A percentile compares a stretch with the other conserved stretches of the same genome.
Conservation (phyloP, 1,140 invertebrate species). For the Dreissena rostriformis region DNA sequence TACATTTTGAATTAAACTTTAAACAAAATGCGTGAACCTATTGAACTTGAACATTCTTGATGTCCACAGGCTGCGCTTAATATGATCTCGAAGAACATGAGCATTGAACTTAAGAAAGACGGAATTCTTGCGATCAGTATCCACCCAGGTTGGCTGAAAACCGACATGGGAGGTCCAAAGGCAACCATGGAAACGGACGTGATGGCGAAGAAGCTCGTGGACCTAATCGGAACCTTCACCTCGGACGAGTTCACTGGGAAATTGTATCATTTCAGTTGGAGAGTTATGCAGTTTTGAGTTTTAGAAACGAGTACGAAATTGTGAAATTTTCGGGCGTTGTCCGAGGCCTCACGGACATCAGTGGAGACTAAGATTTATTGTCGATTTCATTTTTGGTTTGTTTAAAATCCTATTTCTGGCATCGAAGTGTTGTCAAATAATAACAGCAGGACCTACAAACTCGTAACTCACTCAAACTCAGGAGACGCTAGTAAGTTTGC, state of each 20-base stretch:
- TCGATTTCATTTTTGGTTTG: no score
- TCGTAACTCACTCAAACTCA: no score
- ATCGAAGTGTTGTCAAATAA: no score
- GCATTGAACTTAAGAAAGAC: constrained; percentile 89
- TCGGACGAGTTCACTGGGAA: constrained; percentile 28
- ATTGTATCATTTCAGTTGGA: constrained; percentile 37
- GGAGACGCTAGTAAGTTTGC: no score
- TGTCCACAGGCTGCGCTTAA: constrained; percentile 90
- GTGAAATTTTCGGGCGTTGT: no score
- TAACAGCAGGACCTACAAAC: no score
- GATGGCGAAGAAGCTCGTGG: constrained; percentile 1
- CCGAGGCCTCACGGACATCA: no score
- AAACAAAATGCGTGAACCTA: constrained; percentile 9
- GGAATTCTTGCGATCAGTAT: constrained; percentile 89
- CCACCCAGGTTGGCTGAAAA: constrained; percentile 96
- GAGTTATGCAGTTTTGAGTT: constrained; percentile 30
- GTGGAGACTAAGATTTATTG: no score
- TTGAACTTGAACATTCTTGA: constrained; percentile 39
- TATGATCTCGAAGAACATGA: constrained; percentile 92
- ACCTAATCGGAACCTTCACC: constrained; percentile 3
- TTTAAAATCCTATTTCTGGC: no score
- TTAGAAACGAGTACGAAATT: neutral
- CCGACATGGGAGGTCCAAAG: constrained; percentile 92
- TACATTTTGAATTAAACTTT: no score
- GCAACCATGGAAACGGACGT: constrained; percentile 80